These are phyloP conservation scores for Meles meles DNA, from an alignment of 2,113 vertebrate species.

Conservation along the genomic window DNA sequence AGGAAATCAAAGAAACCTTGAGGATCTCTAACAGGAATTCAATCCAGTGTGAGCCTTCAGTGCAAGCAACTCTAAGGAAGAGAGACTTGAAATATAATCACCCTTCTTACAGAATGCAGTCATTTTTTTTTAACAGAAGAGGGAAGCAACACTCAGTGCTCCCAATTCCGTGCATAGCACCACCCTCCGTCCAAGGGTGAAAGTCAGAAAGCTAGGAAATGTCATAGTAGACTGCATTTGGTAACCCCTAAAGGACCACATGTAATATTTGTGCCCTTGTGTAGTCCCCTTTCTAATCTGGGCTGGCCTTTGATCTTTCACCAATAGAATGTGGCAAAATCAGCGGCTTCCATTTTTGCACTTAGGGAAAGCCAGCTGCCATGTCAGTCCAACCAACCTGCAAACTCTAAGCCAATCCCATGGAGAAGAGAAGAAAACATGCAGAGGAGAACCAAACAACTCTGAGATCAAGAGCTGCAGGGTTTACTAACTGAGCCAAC, in stretches of 20 bases:
- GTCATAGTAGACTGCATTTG: neutral
- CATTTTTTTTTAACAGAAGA: neutral
- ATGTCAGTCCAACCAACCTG: neutral
- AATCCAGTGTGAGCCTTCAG: neutral
- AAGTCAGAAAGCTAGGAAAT: neutral
- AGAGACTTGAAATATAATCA: neutral
- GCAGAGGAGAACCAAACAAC: neutral
- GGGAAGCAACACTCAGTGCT: neutral
- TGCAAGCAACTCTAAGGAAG: neutral
- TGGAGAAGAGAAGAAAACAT: neutral
- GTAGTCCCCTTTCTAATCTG: neutral
- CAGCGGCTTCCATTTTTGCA: neutral
- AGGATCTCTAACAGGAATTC: neutral
- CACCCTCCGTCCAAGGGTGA: neutral
- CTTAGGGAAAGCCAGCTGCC: neutral
- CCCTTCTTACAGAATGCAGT: neutral
- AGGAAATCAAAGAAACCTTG: neutral
- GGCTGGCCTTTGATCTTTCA: slow-evolving; percentile 4
- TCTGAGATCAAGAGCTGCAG: neutral
- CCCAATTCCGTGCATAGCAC: neutral
- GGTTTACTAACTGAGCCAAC: neutral
- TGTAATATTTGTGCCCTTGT: neutral
- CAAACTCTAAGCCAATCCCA: neutral
- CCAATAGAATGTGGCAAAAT: neutral
- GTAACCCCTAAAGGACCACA: neutral